phyloP scores from a whole-genome alignment of 2,888 invertebrate genomes.

The Nemapogon koenigi region DNA sequence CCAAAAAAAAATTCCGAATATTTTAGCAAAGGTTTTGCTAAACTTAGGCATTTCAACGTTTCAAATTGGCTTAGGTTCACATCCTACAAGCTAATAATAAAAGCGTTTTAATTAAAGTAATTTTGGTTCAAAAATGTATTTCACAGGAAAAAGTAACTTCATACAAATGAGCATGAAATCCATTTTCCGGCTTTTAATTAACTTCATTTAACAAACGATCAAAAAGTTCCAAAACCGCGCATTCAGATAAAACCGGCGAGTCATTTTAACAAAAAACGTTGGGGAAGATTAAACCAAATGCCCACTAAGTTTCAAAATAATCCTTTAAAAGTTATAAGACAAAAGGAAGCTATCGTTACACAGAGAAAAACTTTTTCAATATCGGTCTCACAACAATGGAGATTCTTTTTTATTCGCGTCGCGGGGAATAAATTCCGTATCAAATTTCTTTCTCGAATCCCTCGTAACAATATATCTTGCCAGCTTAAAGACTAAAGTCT shows the following conservation, averaged over 20 bases:
- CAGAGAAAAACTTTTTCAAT: slow-evolving; percentile 49
- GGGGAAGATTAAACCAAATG: slow-evolving; percentile 30
- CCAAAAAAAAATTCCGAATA: too few species aligned
- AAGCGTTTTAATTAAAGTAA: too few species aligned
- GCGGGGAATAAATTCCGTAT: slow-evolving; percentile 34
- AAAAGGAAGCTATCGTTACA: slow-evolving; percentile 35
- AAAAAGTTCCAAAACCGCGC: too few species aligned
- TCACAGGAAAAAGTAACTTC: too few species aligned
- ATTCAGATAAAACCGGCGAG: slow-evolving; percentile 25
- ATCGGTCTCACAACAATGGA: slow-evolving; percentile 43
- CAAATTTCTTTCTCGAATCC: slow-evolving; percentile 32
- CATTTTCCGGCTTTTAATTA: too few species aligned
- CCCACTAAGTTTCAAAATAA: slow-evolving; percentile 36
- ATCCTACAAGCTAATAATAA: too few species aligned
- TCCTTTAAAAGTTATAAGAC: slow-evolving; percentile 37
- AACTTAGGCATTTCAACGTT: too few species aligned
- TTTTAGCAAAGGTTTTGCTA: too few species aligned
- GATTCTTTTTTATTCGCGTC: slow-evolving; percentile 30
- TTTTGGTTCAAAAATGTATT: too few species aligned
- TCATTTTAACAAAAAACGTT: slow-evolving; percentile 28
- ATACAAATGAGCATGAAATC: too few species aligned
- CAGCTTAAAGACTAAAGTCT: slow-evolving; percentile 19
- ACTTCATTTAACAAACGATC: too few species aligned
- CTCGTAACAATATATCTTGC: slow-evolving; percentile 29
- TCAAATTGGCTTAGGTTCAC: too few species aligned